Conservation (phyloP, 1,140 invertebrate species). For the Halictus rubicundus region DNA sequence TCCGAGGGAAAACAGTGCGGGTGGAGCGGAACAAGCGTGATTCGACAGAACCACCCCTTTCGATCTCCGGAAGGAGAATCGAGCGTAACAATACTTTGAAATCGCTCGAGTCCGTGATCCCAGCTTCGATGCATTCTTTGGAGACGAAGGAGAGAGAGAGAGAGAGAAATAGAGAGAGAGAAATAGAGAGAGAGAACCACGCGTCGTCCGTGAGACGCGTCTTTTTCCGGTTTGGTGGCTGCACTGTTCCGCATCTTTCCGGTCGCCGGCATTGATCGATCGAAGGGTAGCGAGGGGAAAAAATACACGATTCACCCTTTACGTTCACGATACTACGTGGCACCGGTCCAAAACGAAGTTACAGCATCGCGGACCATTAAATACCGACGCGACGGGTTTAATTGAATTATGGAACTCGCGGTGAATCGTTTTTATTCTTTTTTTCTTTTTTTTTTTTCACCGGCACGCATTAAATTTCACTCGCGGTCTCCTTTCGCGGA, state of each 20-base stretch:
- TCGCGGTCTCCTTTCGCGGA: constrained; percentile 46
- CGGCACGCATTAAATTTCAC: constrained; percentile 55
- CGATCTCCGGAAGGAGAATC: constrained; percentile 17
- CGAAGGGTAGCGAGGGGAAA: not conserved
- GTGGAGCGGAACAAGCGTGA: not conserved
- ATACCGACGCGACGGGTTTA: constrained; percentile 60
- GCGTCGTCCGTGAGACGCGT: constrained; percentile 12
- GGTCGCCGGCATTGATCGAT: constrained; percentile 28
- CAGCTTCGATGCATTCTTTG: constrained; percentile 22
- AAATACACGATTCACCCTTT: constrained; percentile 17
- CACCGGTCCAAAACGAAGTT: constrained; percentile 60
- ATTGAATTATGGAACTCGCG: constrained; percentile 61
- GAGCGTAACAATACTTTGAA: constrained; percentile 26
- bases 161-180: no score
- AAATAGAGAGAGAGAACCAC: not conserved
- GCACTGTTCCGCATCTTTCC: not conserved
- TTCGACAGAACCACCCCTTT: constrained; percentile 1
- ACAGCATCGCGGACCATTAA: constrained; percentile 62
- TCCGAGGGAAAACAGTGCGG: not conserved
- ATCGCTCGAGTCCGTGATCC: not conserved
- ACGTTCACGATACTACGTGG: constrained; percentile 46
- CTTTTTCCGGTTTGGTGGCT: constrained; percentile 8
- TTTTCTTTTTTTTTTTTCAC: constrained; percentile 23
- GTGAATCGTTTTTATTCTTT: constrained; percentile 25
- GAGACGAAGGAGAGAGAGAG: not conserved